A percentile compares a stretch with the other conserved stretches of the same genome.
Evolutionary conservation across 2,797 vertebrate genomes (phyloP).

Genomic region (Xenopus petersii): DNA sequence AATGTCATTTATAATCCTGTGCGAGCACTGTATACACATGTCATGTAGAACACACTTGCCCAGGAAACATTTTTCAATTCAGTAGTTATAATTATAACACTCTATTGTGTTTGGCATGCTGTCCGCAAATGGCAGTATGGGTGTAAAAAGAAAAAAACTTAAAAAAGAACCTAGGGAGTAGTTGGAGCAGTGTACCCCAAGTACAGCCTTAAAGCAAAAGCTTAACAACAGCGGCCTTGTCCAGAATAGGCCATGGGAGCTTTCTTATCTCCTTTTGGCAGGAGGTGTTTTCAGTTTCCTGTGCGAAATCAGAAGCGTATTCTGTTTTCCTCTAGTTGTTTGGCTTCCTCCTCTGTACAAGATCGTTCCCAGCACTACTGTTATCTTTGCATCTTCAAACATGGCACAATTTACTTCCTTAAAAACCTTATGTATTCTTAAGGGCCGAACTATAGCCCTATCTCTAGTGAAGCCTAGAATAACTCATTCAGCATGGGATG

Average conservation of each 20-base stretch:
- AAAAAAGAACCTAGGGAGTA: slow-evolving; percentile 54
- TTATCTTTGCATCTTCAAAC: slow-evolving; percentile 99
- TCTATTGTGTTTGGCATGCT: slow-evolving; percentile 66
- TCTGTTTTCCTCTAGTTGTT: slow-evolving; percentile 98
- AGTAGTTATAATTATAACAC: slow-evolving; percentile 69
- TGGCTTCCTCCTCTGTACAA: slow-evolving; percentile 94
- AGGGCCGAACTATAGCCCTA: slow-evolving; percentile 66
- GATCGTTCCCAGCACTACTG: slow-evolving; percentile 97
- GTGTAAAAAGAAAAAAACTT: slow-evolving; percentile 64
- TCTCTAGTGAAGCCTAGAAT: slow-evolving; percentile 35
- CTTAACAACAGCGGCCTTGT: slow-evolving; percentile 74
- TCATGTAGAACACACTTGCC: slow-evolving; percentile 63
- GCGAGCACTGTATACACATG: slow-evolving; percentile 55
- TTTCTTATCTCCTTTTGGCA: slow-evolving; percentile 97
- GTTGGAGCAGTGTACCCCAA: slow-evolving; percentile 63
- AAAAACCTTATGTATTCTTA: slow-evolving; percentile 98
- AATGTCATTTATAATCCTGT: slow-evolving; percentile 49
- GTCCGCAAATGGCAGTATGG: slow-evolving; percentile 75
- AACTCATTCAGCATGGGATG: slow-evolving; percentile 14
- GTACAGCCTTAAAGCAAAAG: slow-evolving; percentile 72
- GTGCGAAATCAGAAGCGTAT: slow-evolving; percentile 97
- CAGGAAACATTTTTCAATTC: slow-evolving; percentile 59
- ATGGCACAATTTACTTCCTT: slow-evolving; percentile 97
- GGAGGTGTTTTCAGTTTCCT: slow-evolving; percentile 96
- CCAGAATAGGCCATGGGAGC: slow-evolving; percentile 93